Percentiles rank a stretch among this genome's conserved stretches.
phyloP scores from a whole-genome alignment of 2,888 invertebrate genomes.

The Neoscelio sp. region DNA sequence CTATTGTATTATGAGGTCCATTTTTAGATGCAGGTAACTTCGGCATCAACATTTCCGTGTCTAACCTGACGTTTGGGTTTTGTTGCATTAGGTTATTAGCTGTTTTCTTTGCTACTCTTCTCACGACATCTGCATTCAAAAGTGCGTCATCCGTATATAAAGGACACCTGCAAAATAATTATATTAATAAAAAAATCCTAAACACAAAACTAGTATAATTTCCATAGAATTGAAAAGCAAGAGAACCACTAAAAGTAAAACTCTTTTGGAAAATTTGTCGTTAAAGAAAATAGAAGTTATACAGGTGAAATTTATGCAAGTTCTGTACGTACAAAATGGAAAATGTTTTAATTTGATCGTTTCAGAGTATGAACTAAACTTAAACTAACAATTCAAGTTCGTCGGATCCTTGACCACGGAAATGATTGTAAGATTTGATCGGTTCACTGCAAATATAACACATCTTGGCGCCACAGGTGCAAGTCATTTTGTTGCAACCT shows the following conservation, averaged over 20 bases:
- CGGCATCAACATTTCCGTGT: constrained; percentile 76
- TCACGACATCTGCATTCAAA: constrained; percentile 81
- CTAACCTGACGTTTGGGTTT: constrained; percentile 80
- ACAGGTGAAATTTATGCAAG: no score
- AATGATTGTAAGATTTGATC: constrained; percentile 85
- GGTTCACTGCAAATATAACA: constrained; percentile 85
- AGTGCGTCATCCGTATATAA: constrained; percentile 81
- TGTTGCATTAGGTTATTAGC: constrained; percentile 78
- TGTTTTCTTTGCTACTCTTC: constrained; percentile 80
- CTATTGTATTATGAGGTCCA: constrained; percentile 37
- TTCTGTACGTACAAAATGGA: not conserved
- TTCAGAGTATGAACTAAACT: constrained; percentile 49
- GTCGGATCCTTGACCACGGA: constrained; percentile 83
- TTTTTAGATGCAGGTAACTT: constrained; percentile 20
- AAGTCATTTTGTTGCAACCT: constrained; percentile 86
- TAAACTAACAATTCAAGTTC: constrained; percentile 76
- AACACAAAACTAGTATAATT: no score
- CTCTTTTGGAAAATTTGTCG: no score
- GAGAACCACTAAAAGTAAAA: no score
- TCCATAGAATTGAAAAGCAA: no score
- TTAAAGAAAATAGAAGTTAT: no score
- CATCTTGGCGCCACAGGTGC: constrained; percentile 84
- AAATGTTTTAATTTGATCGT: no score
- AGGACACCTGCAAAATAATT: constrained; percentile 80
- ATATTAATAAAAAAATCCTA: not conserved